These are phyloP conservation scores for Oscarella lobularis DNA, from an alignment of 37 sponge, comb jelly and placozoan species.

Conservation along the genomic window DNA sequence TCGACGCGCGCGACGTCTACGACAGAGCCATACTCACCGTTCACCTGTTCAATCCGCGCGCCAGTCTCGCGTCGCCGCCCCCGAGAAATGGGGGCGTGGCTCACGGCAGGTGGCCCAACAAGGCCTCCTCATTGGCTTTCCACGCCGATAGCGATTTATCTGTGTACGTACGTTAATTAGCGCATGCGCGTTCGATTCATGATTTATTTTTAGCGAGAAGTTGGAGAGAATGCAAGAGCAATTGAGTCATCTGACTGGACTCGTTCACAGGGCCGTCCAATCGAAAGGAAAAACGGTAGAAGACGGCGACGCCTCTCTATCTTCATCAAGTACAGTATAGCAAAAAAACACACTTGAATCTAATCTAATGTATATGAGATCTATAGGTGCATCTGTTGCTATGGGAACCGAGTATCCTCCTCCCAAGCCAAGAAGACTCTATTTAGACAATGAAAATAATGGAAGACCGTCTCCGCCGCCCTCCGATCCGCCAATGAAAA, in stretches of 20 bases:
- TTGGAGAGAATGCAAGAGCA: not conserved
- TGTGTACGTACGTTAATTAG: too few species aligned
- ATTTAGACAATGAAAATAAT: not conserved
- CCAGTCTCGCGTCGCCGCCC: not conserved
- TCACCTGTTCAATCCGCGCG: not conserved
- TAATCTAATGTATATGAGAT: not conserved
- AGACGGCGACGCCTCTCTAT: not conserved
- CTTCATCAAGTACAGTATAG: too few species aligned
- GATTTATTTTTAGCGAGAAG: not conserved
- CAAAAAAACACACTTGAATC: too few species aligned
- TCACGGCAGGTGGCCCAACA: too few species aligned
- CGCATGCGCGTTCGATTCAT: too few species aligned
- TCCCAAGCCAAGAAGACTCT: not conserved
- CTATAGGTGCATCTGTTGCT: not conserved
- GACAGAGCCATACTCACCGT: not conserved
- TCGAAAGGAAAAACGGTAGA: not conserved
- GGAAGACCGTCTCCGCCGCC: not conserved
- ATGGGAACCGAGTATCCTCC: not conserved
- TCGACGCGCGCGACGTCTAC: conserved; percentile 3
- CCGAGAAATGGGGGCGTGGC: not conserved
- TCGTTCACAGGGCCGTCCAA: not conserved
- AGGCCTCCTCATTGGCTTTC: too few species aligned
- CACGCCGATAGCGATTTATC: too few species aligned
- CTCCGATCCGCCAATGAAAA: not conserved
- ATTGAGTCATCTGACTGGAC: not conserved